phyloP scores from a whole-genome alignment of 2,888 invertebrate genomes.

The Teleogryllus oceanicus region DNA sequence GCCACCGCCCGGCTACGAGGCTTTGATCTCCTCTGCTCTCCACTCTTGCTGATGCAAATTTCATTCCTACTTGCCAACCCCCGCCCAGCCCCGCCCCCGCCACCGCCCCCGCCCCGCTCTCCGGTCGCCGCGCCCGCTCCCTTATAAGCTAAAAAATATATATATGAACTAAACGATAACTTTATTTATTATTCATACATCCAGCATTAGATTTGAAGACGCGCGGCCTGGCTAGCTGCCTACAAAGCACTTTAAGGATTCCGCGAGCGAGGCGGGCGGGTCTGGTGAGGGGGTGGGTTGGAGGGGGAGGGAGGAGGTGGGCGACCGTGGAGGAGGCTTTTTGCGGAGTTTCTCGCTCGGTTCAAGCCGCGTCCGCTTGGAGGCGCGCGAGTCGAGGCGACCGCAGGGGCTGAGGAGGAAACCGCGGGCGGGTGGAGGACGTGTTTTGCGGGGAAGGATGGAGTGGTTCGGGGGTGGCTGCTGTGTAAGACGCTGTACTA shows the following conservation, averaged over 20 bases:
- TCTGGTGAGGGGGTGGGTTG: slow-evolving; percentile 25
- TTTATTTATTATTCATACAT: slow-evolving; percentile 59
- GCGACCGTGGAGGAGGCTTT: not conserved
- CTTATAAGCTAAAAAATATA: slow-evolving; percentile 37
- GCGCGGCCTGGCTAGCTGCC: slow-evolving; percentile 24
- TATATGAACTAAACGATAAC: slow-evolving; percentile 63
- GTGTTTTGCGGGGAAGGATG: too few species aligned
- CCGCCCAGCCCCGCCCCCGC: not conserved
- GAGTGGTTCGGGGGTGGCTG: too few species aligned
- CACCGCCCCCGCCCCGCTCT: slow-evolving; percentile 18
- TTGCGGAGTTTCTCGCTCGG: slow-evolving; percentile 9
- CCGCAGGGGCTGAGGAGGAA: not conserved
- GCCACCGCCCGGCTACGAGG: not conserved
- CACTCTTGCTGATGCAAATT: slow-evolving; percentile 55
- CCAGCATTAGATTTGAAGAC: slow-evolving; percentile 37
- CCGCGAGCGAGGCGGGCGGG: slow-evolving; percentile 1
- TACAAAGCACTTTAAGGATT: slow-evolving; percentile 37
- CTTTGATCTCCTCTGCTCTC: slow-evolving; percentile 53
- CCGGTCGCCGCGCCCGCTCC: slow-evolving; percentile 21
- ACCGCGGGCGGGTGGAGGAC: too few species aligned
- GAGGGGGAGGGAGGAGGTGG: not conserved
- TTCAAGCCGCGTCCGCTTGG: not conserved
- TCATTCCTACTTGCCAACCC: slow-evolving; percentile 50
- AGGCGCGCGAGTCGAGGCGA: not conserved
- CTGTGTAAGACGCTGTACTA: too few species aligned